A percentile compares a stretch with the other conserved stretches of the same genome.
Conservation (phyloP, 2,888 invertebrate genomes). For the Empis stercorea region DNA sequence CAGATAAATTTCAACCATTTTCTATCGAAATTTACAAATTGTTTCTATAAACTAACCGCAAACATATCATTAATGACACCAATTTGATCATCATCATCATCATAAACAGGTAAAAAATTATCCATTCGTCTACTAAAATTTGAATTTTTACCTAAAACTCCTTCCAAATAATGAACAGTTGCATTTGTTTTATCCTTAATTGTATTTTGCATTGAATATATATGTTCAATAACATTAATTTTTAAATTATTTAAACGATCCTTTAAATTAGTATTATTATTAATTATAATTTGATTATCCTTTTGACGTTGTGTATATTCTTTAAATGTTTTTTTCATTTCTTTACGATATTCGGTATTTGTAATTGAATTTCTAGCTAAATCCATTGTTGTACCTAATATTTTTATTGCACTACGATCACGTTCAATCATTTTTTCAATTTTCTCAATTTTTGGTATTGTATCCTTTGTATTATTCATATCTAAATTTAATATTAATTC, state of each 20-base stretch:
- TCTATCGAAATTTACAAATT: too few species aligned
- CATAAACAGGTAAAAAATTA: too few species aligned
- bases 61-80: too few species aligned
- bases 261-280: constrained; percentile 7
- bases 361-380: constrained; percentile 22
- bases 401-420: constrained; percentile 26
- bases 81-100: too few species aligned
- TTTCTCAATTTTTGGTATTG: constrained; percentile 22
- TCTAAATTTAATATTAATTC: constrained; percentile 24
- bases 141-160: constrained; percentile 1
- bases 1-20: too few species aligned
- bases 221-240: constrained; percentile 20
- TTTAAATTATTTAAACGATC: constrained; percentile 20
- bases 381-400: constrained; percentile 27
- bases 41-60: too few species aligned
- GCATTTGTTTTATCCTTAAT: constrained; percentile 24
- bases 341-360: constrained; percentile 18
- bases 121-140: too few species aligned
- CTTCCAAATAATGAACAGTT: constrained; percentile 23
- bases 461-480: constrained; percentile 14
- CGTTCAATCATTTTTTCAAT: constrained; percentile 27
- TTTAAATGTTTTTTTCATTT: constrained; percentile 15
- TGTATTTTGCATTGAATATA: constrained; percentile 22
- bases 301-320: constrained; percentile 9
- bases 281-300: constrained; percentile 8